phyloP scores from a whole-genome alignment of 2,888 invertebrate species.

The Malachius bipustulatus region DNA sequence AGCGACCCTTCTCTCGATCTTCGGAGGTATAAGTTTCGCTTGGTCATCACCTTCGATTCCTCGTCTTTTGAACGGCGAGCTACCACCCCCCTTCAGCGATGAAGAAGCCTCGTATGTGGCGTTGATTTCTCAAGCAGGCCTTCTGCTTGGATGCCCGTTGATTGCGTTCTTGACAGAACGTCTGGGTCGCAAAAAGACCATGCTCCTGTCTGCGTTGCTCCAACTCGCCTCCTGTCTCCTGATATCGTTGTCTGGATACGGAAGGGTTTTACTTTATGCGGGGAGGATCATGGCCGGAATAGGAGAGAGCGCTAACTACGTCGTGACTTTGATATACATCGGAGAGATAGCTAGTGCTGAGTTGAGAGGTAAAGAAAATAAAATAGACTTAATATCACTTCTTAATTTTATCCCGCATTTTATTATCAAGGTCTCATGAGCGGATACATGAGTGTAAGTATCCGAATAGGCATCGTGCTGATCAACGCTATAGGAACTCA shows the following conservation, averaged over 20 bases:
- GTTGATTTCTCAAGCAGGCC: conserved; percentile 19
- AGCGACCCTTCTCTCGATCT: too few species aligned
- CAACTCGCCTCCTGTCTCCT: conserved; percentile 15
- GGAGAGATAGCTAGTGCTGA: conserved; percentile 16
- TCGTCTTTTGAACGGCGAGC: conserved; percentile 21
- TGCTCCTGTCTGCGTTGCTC: conserved; percentile 19
- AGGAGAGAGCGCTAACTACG: conserved; percentile 17
- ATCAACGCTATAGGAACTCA: conserved; percentile 26
- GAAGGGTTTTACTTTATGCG: conserved; percentile 13
- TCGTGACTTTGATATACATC: conserved; percentile 17
- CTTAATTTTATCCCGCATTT: too few species aligned
- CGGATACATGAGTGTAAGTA: conserved; percentile 11
- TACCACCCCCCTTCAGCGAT: conserved; percentile 18
- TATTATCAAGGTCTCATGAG: too few species aligned
- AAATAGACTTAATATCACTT: too few species aligned
- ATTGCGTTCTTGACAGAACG: conserved; percentile 18
- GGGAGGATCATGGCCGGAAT: conserved; percentile 18
- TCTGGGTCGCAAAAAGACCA: conserved; percentile 21
- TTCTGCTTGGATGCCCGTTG: conserved; percentile 19
- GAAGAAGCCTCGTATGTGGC: conserved; percentile 23
- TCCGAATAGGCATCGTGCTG: conserved; percentile 14
- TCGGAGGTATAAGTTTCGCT: too few species aligned
- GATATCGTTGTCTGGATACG: conserved; percentile 11
- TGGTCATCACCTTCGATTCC: conserved; percentile 22
- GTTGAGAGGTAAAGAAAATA: conserved; percentile 12